These are phyloP conservation scores for Phortica magna DNA, from an alignment of 2,888 invertebrate genomes.

Conservation along the genomic window DNA sequence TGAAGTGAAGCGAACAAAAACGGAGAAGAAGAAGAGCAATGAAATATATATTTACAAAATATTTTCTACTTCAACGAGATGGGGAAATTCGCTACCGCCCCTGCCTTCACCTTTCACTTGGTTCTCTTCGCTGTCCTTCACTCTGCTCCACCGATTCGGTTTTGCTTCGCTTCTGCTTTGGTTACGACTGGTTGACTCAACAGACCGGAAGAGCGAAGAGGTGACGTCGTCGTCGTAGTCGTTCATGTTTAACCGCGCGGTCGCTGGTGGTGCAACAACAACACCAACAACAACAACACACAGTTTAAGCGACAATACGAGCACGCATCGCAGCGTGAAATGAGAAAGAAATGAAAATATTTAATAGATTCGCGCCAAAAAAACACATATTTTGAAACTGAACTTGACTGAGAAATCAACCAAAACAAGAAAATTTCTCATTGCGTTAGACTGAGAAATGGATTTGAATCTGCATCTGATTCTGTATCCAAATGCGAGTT, in stretches of 20 bases:
- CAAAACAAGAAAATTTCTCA: conserved; percentile 46
- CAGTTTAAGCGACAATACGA: conserved; percentile 52
- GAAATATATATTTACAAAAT: conserved; percentile 50
- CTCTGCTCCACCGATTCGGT: conserved; percentile 55
- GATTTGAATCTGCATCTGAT: neutral
- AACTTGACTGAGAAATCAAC: conserved; percentile 74
- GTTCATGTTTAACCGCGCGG: conserved; percentile 39
- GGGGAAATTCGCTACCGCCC: conserved; percentile 67
- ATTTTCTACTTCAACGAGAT: conserved; percentile 73
- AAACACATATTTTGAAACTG: conserved; percentile 65
- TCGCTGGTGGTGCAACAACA: conserved; percentile 50
- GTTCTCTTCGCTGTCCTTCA: conserved; percentile 42
- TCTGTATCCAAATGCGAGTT: neutral
- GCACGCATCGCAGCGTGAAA: conserved; percentile 64
- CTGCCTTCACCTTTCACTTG: conserved; percentile 21
- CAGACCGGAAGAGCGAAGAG: conserved; percentile 51
- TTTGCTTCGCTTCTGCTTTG: conserved; percentile 47
- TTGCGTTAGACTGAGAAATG: neutral
- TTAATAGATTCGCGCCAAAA: conserved; percentile 62
- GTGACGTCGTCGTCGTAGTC: conserved; percentile 41
- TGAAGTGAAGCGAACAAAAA: neutral
- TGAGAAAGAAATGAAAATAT: conserved; percentile 55
- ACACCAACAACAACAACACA: conserved; percentile 48
- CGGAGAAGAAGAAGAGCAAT: neutral
- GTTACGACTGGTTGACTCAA: conserved; percentile 64